Evolutionary conservation across 2,888 invertebrate species (phyloP).

Genomic region (Oscheius sp.): DNA sequence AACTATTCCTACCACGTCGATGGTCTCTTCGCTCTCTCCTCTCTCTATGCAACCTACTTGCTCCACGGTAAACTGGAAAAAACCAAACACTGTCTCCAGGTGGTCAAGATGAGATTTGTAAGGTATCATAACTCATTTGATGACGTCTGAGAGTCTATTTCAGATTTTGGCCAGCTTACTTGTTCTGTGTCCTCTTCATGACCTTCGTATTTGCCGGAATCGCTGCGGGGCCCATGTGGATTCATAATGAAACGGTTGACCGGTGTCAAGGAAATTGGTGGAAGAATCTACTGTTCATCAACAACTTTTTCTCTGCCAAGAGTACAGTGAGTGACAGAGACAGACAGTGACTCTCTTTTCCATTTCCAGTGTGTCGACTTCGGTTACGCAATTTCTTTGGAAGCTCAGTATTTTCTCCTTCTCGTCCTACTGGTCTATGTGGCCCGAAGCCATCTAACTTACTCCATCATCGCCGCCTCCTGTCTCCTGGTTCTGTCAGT

Average conservation of each 20-base stretch:
- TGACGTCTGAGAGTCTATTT: background rate
- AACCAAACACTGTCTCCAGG: conserved; percentile 35
- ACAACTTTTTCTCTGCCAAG: conserved; percentile 68
- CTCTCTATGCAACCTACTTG: conserved; percentile 62
- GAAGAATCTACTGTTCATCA: conserved; percentile 72
- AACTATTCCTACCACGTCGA: conserved; percentile 64
- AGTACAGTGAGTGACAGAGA: conserved; percentile 55
- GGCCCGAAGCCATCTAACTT: conserved; percentile 38
- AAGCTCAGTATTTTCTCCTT: conserved; percentile 67
- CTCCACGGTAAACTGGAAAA: conserved; percentile 45
- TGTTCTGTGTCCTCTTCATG: conserved; percentile 65
- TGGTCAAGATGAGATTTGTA: conserved; percentile 43
- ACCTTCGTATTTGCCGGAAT: conserved; percentile 60
- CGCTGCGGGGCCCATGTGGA: conserved; percentile 72
- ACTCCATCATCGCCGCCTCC: conserved; percentile 38
- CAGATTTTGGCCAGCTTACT: conserved; percentile 70
- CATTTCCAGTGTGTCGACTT: conserved; percentile 67
- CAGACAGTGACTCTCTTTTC: background rate
- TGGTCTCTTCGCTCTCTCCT: conserved; percentile 65
- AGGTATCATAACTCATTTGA: conserved; percentile 32
- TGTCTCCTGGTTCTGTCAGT: conserved; percentile 27
- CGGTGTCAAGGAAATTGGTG: conserved; percentile 69
- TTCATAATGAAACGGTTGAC: conserved; percentile 61
- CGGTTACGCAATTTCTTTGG: conserved; percentile 67
- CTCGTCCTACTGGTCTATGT: conserved; percentile 55